Percentiles rank a stretch among this genome's conserved stretches.
Evolutionary conservation across 2,113 vertebrate species (phyloP).

Genomic region (Gasterosteus nipponicus): DNA sequence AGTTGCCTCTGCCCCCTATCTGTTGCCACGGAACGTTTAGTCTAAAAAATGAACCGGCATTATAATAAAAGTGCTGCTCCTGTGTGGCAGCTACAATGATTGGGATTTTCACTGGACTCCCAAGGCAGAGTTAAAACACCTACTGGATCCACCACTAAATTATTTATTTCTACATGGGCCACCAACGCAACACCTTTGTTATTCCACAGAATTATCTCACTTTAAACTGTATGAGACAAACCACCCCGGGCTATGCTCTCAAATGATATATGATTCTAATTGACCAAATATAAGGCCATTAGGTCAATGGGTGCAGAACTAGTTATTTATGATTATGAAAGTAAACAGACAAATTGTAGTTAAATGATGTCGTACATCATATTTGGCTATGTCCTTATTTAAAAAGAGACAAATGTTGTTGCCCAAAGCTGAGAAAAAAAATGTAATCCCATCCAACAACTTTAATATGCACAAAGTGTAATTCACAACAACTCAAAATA

Average conservation of each 20-base stretch:
- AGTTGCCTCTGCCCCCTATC: conserved; percentile 11
- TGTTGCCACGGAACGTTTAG: conserved; percentile 23
- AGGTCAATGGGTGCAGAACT: conserved; percentile 9
- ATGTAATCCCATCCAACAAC: conserved; percentile 3
- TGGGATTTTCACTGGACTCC: conserved; percentile 65
- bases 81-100: conserved; percentile 62
- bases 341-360: not conserved
- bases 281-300: conserved; percentile 18
- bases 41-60: conserved; percentile 33
- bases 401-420: conserved; percentile 18
- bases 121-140: conserved; percentile 54
- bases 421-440: not conserved
- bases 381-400: conserved; percentile 6
- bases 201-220: conserved; percentile 31
- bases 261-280: conserved; percentile 19
- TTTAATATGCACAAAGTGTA: conserved; percentile 6
- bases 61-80: conserved; percentile 45
- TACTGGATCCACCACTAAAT: conserved; percentile 20
- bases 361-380: not conserved
- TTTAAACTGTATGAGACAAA: not conserved
- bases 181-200: conserved; percentile 41
- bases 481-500: not conserved
- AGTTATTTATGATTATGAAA: not conserved
- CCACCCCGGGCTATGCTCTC: conserved; percentile 1
- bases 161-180: conserved; percentile 48